Conservation (phyloP, 2,888 invertebrate genomes). For the Eilema griseolum region DNA sequence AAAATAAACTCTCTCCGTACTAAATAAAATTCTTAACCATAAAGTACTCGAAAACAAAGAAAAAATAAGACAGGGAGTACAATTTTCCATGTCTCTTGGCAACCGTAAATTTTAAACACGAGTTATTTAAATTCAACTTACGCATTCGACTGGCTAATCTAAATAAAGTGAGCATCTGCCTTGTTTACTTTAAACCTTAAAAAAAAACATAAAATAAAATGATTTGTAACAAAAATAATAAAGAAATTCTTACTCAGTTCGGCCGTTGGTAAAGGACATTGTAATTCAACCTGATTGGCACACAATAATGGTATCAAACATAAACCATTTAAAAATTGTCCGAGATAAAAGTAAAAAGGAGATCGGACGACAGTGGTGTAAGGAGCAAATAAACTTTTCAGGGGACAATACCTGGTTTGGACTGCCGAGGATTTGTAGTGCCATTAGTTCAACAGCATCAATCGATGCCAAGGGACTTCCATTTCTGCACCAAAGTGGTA, state of each 20-base stretch:
- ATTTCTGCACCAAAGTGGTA: conserved; percentile 42
- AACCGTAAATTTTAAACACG: conserved; percentile 66
- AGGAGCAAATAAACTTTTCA: conserved; percentile 79
- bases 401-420: conserved; percentile 81
- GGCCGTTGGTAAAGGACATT: conserved; percentile 84
- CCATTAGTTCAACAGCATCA: conserved; percentile 77
- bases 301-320: conserved; percentile 87
- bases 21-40: conserved; percentile 42
- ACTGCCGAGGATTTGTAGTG: conserved; percentile 81
- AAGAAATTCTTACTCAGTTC: conserved; percentile 80
- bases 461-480: conserved; percentile 39
- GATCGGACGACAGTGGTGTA: conserved; percentile 73
- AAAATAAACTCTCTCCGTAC: neutral
- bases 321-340: conserved; percentile 86
- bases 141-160: conserved; percentile 74
- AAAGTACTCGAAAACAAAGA: conserved; percentile 40
- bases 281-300: conserved; percentile 87
- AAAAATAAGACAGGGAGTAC: conserved; percentile 37
- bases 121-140: conserved; percentile 75
- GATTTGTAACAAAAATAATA: conserved; percentile 81
- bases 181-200: conserved; percentile 72
- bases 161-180: conserved; percentile 81
- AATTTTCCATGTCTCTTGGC: conserved; percentile 47
- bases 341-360: conserved; percentile 82
- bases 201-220: conserved; percentile 77